phyloP scores from a whole-genome alignment of 2,797 vertebrate genomes.

The Characodon lateralis region DNA sequence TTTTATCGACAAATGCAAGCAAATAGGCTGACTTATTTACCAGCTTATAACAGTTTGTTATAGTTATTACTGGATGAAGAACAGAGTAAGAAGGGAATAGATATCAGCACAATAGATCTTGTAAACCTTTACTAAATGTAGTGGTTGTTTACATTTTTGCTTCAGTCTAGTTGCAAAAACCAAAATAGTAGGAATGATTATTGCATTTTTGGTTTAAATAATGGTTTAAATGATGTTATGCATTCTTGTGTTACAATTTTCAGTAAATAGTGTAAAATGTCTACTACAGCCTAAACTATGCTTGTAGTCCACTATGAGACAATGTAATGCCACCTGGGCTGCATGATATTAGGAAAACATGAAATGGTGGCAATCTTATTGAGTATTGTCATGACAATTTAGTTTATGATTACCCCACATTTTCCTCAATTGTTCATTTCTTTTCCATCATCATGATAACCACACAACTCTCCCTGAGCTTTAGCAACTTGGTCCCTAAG shows the following conservation, averaged over 20 bases:
- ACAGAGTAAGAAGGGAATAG: background rate
- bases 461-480: background rate
- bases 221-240: too few relatives aligned
- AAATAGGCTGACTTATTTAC: background rate
- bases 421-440: background rate
- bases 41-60: background rate
- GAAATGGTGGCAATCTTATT: too few relatives aligned
- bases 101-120: background rate
- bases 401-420: background rate
- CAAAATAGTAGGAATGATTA: background rate
- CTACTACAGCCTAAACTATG: background rate
- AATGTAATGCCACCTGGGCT: too few relatives aligned
- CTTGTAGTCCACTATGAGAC: too few relatives aligned
- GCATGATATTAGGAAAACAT: too few relatives aligned
- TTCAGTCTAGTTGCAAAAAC: background rate
- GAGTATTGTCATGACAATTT: background rate
- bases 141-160: background rate
- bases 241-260: too few relatives aligned
- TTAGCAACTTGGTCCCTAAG: background rate
- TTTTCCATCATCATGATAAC: background rate
- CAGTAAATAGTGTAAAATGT: too few relatives aligned
- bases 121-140: too few relatives aligned
- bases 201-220: background rate
- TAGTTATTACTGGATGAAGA: background rate
- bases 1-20: background rate